These are phyloP conservation scores for Helicoverpa zea DNA, from an alignment of 1,140 invertebrate species.

Conservation along the genomic window DNA sequence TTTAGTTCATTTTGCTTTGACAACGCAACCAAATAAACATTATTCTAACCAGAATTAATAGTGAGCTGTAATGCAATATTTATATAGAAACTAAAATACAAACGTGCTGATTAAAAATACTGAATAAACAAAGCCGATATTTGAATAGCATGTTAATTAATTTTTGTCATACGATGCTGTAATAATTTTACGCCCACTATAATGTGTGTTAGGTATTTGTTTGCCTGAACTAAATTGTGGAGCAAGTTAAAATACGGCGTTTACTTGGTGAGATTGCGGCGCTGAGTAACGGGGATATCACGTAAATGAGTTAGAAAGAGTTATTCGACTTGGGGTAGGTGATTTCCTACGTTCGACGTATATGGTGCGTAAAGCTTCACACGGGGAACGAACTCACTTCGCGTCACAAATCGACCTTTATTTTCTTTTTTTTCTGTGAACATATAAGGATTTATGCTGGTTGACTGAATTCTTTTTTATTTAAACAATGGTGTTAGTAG, in stretches of 20 bases:
- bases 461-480: constrained; percentile 30
- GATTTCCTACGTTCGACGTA: constrained; percentile 52
- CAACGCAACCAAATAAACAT: too few species aligned
- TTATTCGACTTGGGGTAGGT: constrained; percentile 54
- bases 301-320: constrained; percentile 60
- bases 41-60: too few species aligned
- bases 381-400: constrained; percentile 44
- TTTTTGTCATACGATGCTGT: background rate
- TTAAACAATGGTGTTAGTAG: background rate
- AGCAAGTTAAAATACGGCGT: constrained; percentile 44
- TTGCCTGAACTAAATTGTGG: constrained; percentile 24
- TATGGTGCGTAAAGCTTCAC: constrained; percentile 53
- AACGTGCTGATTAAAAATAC: background rate
- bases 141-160: background rate
- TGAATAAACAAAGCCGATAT: background rate
- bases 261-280: constrained; percentile 52
- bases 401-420: constrained; percentile 46
- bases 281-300: constrained; percentile 53
- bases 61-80: background rate
- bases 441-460: constrained; percentile 21
- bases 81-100: background rate
- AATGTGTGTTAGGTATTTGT: constrained; percentile 6
- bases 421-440: constrained; percentile 33
- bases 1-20: too few species aligned
- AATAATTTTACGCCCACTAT: background rate